These are phyloP conservation scores for Bufo gargarizans DNA, from an alignment of 2,113 vertebrate species.

Conservation along the genomic window DNA sequence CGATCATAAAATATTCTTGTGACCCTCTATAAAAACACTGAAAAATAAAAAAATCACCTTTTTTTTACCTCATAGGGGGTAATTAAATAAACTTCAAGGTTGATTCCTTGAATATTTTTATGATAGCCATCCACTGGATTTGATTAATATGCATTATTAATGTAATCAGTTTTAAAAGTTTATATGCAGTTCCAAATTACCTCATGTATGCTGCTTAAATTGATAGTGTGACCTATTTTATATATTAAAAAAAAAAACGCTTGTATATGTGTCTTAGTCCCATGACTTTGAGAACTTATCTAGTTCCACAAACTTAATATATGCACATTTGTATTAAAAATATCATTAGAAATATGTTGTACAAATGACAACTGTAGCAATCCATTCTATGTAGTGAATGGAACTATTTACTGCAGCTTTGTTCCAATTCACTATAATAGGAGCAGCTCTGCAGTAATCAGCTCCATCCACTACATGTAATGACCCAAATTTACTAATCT, in stretches of 20 bases:
- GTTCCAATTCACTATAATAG: too few species aligned
- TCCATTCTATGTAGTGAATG: too few species aligned
- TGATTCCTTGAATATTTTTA: not conserved
- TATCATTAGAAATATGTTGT: not conserved
- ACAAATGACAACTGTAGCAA: not conserved
- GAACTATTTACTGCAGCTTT: too few species aligned
- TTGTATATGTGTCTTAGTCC: not conserved
- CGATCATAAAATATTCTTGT: too few species aligned
- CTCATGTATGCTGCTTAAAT: not conserved
- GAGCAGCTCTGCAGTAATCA: too few species aligned
- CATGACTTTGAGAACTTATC: not conserved
- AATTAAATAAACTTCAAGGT: not conserved
- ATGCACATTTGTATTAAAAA: not conserved
- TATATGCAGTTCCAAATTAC: not conserved
- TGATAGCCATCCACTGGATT: not conserved
- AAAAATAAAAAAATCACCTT: not conserved
- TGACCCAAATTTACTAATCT: too few species aligned
- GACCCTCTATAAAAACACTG: not conserved
- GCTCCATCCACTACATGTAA: too few species aligned
- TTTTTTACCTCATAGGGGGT: not conserved
- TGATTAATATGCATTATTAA: slow-evolving; percentile 16
- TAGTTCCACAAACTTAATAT: not conserved
- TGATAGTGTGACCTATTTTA: not conserved
- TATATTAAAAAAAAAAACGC: not conserved
- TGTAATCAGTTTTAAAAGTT: slow-evolving; percentile 13